Conservation (phyloP, 2,113 vertebrate species). For the Panthera leo region DNA sequence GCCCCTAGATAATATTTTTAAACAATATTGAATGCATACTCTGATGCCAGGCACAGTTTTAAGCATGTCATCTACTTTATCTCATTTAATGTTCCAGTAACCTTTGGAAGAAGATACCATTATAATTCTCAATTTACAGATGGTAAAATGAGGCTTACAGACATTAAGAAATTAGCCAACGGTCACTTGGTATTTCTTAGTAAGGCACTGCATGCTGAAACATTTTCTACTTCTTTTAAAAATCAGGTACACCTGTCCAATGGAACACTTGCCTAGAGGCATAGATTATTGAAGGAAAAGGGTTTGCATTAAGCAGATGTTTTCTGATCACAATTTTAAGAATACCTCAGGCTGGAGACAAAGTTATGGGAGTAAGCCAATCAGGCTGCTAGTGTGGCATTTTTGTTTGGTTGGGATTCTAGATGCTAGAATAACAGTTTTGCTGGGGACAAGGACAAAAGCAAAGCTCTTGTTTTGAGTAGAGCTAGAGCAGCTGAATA, state of each 20-base stretch:
- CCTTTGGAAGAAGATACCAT: not conserved
- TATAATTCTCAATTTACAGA: not conserved
- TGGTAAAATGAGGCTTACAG: not conserved
- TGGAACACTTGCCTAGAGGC: not conserved
- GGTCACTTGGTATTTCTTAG: not conserved
- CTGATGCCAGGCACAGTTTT: not conserved
- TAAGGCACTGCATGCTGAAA: not conserved
- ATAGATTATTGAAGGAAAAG: not conserved
- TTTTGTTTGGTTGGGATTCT: not conserved
- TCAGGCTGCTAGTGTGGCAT: too few relatives aligned
- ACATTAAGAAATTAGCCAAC: not conserved
- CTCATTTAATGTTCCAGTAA: not conserved
- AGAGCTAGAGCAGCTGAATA: not conserved
- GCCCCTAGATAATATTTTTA: not conserved
- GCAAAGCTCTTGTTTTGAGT: not conserved
- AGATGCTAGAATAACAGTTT: not conserved
- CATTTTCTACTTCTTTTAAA: not conserved
- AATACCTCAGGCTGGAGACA: not conserved
- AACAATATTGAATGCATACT: not conserved
- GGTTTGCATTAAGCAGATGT: not conserved
- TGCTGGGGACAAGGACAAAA: not conserved
- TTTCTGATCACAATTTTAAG: not conserved
- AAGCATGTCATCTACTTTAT: not conserved
- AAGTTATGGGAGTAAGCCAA: not conserved
- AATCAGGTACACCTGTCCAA: not conserved